Conservation (phyloP, 2,797 vertebrate species). For the Antrozous pallidus region DNA sequence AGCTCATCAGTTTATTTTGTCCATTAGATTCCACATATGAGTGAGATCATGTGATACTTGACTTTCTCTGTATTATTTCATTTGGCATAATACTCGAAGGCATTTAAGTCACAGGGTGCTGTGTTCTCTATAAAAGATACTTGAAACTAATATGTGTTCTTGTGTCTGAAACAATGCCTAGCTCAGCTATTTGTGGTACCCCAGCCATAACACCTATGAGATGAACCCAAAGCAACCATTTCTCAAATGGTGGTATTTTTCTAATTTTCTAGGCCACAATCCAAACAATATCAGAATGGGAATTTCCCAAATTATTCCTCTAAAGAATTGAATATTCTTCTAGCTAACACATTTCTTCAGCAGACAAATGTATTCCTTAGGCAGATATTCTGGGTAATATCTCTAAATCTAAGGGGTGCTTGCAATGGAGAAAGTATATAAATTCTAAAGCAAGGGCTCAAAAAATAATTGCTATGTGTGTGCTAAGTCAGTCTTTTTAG, state of each 20-base stretch:
- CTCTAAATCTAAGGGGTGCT: background rate
- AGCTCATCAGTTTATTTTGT: no score
- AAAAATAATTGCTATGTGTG: background rate
- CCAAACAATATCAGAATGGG: background rate
- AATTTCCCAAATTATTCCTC: background rate
- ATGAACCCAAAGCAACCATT: slow-evolving; percentile 20
- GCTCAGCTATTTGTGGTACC: background rate
- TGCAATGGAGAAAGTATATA: background rate
- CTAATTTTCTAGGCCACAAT: background rate
- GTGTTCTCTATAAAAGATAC: background rate
- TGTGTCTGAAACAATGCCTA: background rate
- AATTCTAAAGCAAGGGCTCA: background rate
- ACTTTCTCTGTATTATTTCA: no score
- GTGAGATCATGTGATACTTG: no score
- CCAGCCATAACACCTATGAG: background rate
- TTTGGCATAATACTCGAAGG: background rate
- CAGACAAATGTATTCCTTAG: background rate
- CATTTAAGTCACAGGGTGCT: background rate
- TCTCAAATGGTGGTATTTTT: background rate
- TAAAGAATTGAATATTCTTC: background rate
- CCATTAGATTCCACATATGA: no score
- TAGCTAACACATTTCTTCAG: background rate
- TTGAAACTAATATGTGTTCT: background rate
- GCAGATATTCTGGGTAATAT: background rate
- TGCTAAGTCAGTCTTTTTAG: background rate